Evolutionary conservation across 2,797 vertebrate species (phyloP), one percentile per base, ranked within the genome.

Genomic region (Enteromius radiatus): DNA sequence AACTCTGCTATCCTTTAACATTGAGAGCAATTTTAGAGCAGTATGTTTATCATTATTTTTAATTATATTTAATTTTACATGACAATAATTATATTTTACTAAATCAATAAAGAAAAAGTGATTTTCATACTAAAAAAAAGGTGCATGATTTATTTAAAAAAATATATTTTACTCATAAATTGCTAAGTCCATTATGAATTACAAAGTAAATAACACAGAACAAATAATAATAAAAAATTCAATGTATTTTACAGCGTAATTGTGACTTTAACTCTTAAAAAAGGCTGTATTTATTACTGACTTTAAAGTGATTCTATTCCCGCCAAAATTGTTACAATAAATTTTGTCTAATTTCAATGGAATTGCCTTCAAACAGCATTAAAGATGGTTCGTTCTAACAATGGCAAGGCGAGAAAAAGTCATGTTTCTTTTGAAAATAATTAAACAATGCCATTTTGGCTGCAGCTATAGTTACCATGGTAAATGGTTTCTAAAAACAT

Each of bases 401-500:
- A 28, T 14, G 12, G 23, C 12, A 61, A 15, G 23, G 23, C 4
- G 26, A 63, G 26, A 5, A 7, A 7, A 31, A 63, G 59, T 31
- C 26, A 61, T 14, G 56, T 2, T 61, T 14, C 12, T 59, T 61
- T 61, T 11, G 4, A 19, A 19, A 49, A 3, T 43, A 6, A 19
- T 59, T 26, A 26, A 63, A 63, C 41, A 56, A 41, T 38, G 6
- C 1, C 49, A 31, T 56, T 54, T 59, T n/a, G 26, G 4, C 4
- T n/a, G 23, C 9, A 56, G 5, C 49, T 41, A 45, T 69, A 10
- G 10, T 80, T 70, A 43, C 17, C 36, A 45, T 45, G 65, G 36
- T 59, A 45, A 75, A 75, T 54, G 2, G 43, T 70, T n/a, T n/a
- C 59, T 43, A 28, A 75, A 54, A 67, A 68, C 21, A 78, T 43